Evolutionary conservation across 2,797 vertebrate genomes (phyloP).

Genomic region (Acropternis orthonyx): DNA sequence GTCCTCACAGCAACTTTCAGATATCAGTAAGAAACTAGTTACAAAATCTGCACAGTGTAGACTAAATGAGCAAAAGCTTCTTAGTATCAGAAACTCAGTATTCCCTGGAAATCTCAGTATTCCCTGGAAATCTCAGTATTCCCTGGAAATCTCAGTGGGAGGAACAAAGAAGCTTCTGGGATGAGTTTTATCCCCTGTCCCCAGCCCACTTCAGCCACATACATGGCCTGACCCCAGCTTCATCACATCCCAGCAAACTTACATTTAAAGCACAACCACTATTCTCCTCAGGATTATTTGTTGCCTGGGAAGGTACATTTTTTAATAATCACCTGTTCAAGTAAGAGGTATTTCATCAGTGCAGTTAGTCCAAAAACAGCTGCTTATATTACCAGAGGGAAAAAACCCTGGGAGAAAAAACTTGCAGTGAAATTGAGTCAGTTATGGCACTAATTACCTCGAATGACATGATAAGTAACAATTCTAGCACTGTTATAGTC

Average conservation of each 20-base stretch:
- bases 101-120: not conserved
- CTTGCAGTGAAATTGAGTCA: not conserved
- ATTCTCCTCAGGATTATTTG: not conserved
- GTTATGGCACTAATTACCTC: not conserved
- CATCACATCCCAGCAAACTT: not conserved
- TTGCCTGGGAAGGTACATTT: not conserved
- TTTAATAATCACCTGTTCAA: not conserved
- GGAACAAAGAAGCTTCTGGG: not conserved
- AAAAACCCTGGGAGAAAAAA: not conserved
- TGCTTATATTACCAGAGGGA: not conserved
- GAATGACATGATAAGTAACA: not conserved
- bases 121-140: not conserved
- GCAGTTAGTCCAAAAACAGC: not conserved
- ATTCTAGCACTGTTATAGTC: not conserved
- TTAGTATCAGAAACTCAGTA: not conserved
- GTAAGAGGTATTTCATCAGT: not conserved
- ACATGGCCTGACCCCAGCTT: fast-evolving
- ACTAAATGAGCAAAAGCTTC: not conserved
- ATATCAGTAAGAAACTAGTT: not conserved
- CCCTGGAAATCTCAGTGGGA: not conserved
- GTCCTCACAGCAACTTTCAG: not conserved
- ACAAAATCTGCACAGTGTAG: not conserved
- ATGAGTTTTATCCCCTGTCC: not conserved
- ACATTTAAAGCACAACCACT: not conserved
- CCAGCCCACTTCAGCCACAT: fast-evolving